Base-by-base conservation (phyloP, 2,888 invertebrate genomes). In the Pristionchus arcanus region DNA sequence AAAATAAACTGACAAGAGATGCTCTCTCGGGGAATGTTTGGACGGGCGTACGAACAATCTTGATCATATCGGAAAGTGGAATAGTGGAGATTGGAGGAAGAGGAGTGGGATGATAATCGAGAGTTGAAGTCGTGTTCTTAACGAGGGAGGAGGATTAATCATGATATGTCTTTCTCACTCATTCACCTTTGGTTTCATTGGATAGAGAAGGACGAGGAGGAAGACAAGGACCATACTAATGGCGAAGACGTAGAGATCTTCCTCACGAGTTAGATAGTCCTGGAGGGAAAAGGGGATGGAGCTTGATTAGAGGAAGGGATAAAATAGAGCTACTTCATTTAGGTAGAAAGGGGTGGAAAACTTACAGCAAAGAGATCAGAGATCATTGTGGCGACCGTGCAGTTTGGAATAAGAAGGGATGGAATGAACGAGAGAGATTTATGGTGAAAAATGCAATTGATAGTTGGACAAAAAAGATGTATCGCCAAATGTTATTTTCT, bases 21-120 rank as follows among this genome's bases (percentile, higher is more conserved):
- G 84, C 84, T 31, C 84, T 11, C 28, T 85, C 84, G 55, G 55
- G 55, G 37, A 55, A 85, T 13, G 55, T 28, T 34, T 55, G 84
- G 15, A 59, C 25, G 55, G 84, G 84, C 25, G 84, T 37, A 34
- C 84, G 84, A 2, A 85, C 84, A 34, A 85, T 85, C 34, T 59
- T 55, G 59, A 85, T 31, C 84, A 85, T 55, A 49, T 85, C 84
- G 31, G 16, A 16, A 34, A 85, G 84, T 9, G 84, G 84, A 13
- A 85, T 55, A 34, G 84, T 85, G 59, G 55, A 59, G 84, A 85
- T 59, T 31, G 59, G 49, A 21, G 84, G 84, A 25, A 85, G 84
- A 16, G 84, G 84, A 31, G 59, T 59, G n/a, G 84, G 84, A 85
- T 37, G 84, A 59, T 31, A 59, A 34, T 55, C 84, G 59, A 59